Percentiles rank a stretch among this genome's conserved stretches.
Conservation (phyloP, 2,888 invertebrate species). For the Eumerus sabulonum region DNA sequence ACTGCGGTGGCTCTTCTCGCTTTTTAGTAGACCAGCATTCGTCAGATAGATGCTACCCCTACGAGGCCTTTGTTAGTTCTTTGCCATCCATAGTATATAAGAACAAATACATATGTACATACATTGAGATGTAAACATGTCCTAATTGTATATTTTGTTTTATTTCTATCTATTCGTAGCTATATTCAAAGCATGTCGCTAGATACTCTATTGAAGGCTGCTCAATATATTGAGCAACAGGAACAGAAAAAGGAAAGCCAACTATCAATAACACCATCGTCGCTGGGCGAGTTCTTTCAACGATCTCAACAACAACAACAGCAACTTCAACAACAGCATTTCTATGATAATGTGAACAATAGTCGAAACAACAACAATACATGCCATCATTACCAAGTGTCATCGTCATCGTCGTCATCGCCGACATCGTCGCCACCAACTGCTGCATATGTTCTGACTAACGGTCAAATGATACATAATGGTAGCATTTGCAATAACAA, state of each 20-base stretch:
- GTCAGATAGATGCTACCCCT: too few species aligned
- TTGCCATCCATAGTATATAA: too few species aligned
- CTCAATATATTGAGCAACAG: slow-evolving; percentile 60
- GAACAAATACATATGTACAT: too few species aligned
- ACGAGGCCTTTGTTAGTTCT: too few species aligned
- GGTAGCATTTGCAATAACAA: slow-evolving; percentile 37
- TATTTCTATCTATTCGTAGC: slow-evolving; percentile 26
- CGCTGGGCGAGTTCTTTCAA: slow-evolving; percentile 41
- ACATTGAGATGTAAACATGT: too few species aligned
- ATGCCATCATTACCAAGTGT: slow-evolving; percentile 59
- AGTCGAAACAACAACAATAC: slow-evolving; percentile 50
- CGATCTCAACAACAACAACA: slow-evolving; percentile 49
- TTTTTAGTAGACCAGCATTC: too few species aligned
- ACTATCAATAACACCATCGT: slow-evolving; percentile 36
- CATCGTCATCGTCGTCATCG: slow-evolving; percentile 57
- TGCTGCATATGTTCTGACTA: slow-evolving; percentile 51
- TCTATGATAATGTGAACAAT: slow-evolving; percentile 59
- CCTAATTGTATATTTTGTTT: not conserved
- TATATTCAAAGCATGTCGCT: slow-evolving; percentile 55
- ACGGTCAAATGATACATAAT: slow-evolving; percentile 57
- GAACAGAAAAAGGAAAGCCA: slow-evolving; percentile 46
- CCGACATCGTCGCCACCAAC: slow-evolving; percentile 53
- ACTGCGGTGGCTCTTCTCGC: too few species aligned
- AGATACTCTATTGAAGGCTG: slow-evolving; percentile 60
- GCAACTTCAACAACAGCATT: slow-evolving; percentile 28